Evolutionary conservation across 2,797 vertebrate species (phyloP), one percentile per base, ranked within the genome.

Genomic region (Acridotheres tristis): DNA sequence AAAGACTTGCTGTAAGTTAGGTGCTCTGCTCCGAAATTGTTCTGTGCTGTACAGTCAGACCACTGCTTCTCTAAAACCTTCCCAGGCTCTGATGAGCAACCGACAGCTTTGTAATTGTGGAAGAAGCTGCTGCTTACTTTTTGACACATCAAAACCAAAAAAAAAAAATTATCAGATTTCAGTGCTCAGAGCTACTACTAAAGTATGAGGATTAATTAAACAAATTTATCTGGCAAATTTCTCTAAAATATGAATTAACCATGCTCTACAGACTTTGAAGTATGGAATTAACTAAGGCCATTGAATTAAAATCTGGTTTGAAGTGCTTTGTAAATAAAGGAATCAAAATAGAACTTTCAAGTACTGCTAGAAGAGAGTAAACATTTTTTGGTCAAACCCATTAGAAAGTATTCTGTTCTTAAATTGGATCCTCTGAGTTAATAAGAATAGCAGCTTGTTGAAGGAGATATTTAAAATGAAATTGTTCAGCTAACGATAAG

Each of bases 321-420:
- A 63, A 92, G 62, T 86, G 40, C 47, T 86, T 79, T 82, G 21
- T 92, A 81, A 71, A 40, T 71, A 54, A 73, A 78, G 10, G 55
- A 74, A 61, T 81, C 48, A 40, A 78, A 88, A 42, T 3, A 68
- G n/a, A 84, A 16, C 43, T 68, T 82, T 54, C 13, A 82, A 26
- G 29, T 80, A 50, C 58, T 89, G 19, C 76, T 92, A 57, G 55
- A 74, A 57, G 40, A 89, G 40, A 58, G 66, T 48, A 76, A 84
- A 61, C 4, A 3, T 48, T 71, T 90, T 89, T 66, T 63, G 7
- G 15, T 81, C 23, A 58, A 78, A 74, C 25, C 13, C 1, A 2
- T 36, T 51, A 75, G 40, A 45, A 63, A 71, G 7, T 69, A 34
- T 42, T 75, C 32, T 71, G 16, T 54, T 76, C 21, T 65, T 88